Conservation (phyloP, 2,888 invertebrate species). For the Protonemura montana region DNA sequence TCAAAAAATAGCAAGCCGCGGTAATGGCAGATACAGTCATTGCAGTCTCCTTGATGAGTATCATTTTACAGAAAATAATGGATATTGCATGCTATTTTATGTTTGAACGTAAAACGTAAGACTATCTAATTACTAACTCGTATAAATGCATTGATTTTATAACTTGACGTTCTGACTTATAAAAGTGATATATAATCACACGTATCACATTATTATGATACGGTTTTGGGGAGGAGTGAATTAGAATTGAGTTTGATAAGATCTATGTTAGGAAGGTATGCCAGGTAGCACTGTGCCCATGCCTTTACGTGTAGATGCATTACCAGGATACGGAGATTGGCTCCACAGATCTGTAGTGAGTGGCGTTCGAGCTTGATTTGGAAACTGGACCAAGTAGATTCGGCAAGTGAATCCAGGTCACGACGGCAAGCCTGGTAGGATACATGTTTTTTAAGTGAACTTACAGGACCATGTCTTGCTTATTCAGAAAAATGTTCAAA, state of each 20-base stretch:
- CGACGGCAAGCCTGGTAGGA: background rate
- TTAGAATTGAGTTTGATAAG: background rate
- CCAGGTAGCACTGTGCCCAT: background rate
- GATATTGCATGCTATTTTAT: background rate
- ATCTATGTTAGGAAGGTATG: background rate
- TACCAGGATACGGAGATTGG: background rate
- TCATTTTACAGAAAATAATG: background rate
- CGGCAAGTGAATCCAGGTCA: background rate
- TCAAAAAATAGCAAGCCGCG: background rate
- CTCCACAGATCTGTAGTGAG: background rate
- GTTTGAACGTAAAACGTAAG: background rate
- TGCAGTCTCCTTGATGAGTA: background rate
- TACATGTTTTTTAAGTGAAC: background rate
- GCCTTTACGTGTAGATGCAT: background rate
- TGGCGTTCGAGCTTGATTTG: background rate
- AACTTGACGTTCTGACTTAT: background rate
- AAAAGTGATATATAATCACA: background rate
- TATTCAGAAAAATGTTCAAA: background rate
- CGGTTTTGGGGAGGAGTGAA: background rate
- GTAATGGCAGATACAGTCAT: background rate
- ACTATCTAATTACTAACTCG: background rate
- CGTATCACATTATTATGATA: background rate
- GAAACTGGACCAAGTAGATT: constrained; percentile 1
- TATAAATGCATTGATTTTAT: background rate
- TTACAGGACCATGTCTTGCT: background rate